These are phyloP conservation scores for Glaucopsyche alexis DNA, from an alignment of 2,888 invertebrate genomes.

Conservation along the genomic window DNA sequence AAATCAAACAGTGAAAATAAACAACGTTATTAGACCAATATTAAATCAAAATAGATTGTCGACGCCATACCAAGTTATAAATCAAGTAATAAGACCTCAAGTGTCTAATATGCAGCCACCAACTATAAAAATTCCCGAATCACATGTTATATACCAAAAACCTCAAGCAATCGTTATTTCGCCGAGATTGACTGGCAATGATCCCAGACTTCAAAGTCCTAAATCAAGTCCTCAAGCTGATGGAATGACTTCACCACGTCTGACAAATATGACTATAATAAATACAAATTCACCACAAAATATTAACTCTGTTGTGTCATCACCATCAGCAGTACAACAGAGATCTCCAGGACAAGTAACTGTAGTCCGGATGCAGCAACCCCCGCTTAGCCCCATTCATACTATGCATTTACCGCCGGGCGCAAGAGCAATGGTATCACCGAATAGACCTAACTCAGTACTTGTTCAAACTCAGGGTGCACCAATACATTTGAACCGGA, in stretches of 20 bases:
- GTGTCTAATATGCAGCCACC: slow-evolving; percentile 80
- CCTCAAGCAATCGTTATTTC: slow-evolving; percentile 70
- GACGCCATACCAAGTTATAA: slow-evolving; percentile 71
- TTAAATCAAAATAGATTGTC: slow-evolving; percentile 58
- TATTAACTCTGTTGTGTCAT: slow-evolving; percentile 58
- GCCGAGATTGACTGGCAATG: slow-evolving; percentile 60
- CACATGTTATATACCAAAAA: slow-evolving; percentile 72
- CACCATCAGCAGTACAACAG: slow-evolving; percentile 65
- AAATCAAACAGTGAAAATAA: slow-evolving; percentile 53
- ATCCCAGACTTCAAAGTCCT: slow-evolving; percentile 67
- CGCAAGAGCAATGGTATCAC: slow-evolving; percentile 67
- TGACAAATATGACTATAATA: slow-evolving; percentile 66
- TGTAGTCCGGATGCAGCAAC: slow-evolving; percentile 76
- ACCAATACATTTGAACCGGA: slow-evolving; percentile 73
- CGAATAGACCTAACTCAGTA: slow-evolving; percentile 69
- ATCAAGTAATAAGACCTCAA: slow-evolving; percentile 65
- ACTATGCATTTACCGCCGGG: slow-evolving; percentile 65
- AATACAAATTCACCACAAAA: slow-evolving; percentile 59
- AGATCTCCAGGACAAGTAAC: slow-evolving; percentile 73
- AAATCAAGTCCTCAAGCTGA: slow-evolving; percentile 63
- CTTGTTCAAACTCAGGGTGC: slow-evolving; percentile 71
- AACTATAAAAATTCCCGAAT: slow-evolving; percentile 83
- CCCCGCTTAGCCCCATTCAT: slow-evolving; percentile 70
- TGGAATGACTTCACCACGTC: slow-evolving; percentile 61
- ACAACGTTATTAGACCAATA: slow-evolving; percentile 57